These are phyloP conservation scores for Chironomus tepperi DNA, from an alignment of 1,140 invertebrate genomes.

Conservation along the genomic window DNA sequence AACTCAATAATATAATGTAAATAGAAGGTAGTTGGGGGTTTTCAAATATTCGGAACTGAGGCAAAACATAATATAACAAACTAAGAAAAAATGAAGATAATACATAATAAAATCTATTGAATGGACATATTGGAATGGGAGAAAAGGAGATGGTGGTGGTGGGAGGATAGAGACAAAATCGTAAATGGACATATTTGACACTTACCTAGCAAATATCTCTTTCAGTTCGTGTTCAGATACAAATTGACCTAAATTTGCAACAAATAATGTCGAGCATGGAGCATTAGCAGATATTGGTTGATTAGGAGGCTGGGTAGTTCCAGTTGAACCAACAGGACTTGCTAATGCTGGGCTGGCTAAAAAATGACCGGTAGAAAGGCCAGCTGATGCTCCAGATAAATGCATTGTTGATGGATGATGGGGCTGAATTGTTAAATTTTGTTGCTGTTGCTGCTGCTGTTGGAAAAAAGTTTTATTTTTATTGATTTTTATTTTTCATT, in stretches of 20 bases:
- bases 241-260: slow-evolving; percentile 92
- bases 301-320: slow-evolving; percentile 50
- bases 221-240: slow-evolving; percentile 95
- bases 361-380: slow-evolving; percentile 53
- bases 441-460: slow-evolving; percentile 7
- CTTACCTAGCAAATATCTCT: slow-evolving; percentile 93
- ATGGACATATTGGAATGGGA: no score
- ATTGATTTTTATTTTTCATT: not conserved
- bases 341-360: slow-evolving; percentile 75
- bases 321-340: slow-evolving; percentile 73
- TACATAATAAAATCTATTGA: no score
- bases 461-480: not conserved
- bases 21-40: not conserved
- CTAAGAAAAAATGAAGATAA: no score
- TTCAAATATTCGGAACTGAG: no score
- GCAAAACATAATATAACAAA: no score
- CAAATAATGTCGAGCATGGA: slow-evolving; percentile 94
- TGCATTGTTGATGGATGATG: slow-evolving; percentile 44
- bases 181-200: slow-evolving; percentile 6
- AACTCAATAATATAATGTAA: slow-evolving; percentile 9
- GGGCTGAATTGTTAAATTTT: slow-evolving; percentile 53
- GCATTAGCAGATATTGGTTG: slow-evolving; percentile 48
- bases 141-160: no score
- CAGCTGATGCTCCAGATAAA: slow-evolving; percentile 55
- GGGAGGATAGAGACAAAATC: not conserved